Base-by-base conservation (phyloP, 2,797 vertebrate species). In the Hippoglossus hippoglossus region DNA sequence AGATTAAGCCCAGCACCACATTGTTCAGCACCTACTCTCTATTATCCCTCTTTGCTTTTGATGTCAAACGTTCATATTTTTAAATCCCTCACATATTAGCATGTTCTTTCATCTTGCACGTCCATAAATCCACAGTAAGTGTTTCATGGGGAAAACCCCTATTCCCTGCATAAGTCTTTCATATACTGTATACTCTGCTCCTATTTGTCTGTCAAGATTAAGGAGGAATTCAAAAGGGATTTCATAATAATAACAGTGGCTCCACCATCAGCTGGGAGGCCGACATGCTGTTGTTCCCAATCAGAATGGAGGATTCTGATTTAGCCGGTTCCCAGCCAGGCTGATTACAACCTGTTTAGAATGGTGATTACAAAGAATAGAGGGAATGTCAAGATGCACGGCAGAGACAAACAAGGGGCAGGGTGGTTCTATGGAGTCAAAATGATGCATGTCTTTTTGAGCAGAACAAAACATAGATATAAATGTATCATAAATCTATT, bases 281-380 rank as follows among this genome's bases (percentile, higher is more conserved):
- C 8, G 47, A 67, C 57, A 57, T 66, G 71, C 73, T 80, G 75
- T 85, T 77, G 63, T 83, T 87, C 63, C 64, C 73, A 88, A 91
- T 90, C 85, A 89, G 69, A 84, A 81, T 53, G n/a, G 65, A 60
- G 63, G 54, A 64, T 72, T 76, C 59, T 53, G 50, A 84, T 71
- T 63, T 41, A 74, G 82, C 71, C 53, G 63, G 70, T 73, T 46
- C 53, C 25, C 56, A 21, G 57, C 66, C 50, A 3, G 56, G n/a
- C 82, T 90, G 90, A 90, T 89, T 89, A 83, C 81, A 72, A 51
- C 59, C 79, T 77, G 76, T 78, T 87, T 83, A 82, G 61, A 69
- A 75, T 66, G 74, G 73, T 80, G 82, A 88, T 86, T 91, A 71
- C 64, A 72, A 5, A 62, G 70, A 75, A 77, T 56, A 68, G 51